A percentile compares a stretch with the other conserved stretches of the same genome.
Conservation (phyloP, 2,113 vertebrate species). For the Lepidothrix coronata region DNA sequence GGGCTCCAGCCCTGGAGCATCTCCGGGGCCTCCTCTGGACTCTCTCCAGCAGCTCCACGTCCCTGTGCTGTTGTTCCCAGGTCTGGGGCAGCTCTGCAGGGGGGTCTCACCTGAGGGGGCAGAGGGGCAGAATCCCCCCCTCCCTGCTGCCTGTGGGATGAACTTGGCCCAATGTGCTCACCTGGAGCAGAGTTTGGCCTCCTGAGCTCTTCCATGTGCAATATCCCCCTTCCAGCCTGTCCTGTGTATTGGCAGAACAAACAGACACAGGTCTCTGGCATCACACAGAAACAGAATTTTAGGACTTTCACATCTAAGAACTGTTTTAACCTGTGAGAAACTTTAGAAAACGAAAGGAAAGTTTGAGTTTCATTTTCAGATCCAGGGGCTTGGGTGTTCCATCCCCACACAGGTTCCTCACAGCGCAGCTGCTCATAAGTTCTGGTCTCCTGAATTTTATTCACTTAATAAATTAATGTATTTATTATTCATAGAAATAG, state of each 20-base stretch:
- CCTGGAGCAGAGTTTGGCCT: neutral
- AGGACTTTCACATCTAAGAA: neutral
- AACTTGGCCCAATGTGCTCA: neutral
- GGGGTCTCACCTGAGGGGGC: neutral
- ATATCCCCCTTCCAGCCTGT: neutral
- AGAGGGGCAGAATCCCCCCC: neutral
- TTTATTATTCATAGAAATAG: slow-evolving; percentile 16
- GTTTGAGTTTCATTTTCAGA: neutral
- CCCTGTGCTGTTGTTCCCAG: neutral
- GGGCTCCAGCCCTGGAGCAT: neutral
- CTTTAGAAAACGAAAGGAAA: neutral
- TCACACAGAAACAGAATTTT: neutral
- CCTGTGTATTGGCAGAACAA: rapidly evolving
- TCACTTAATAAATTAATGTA: neutral
- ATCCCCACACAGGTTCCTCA: neutral
- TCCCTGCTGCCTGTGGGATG: neutral
- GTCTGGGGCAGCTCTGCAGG: neutral
- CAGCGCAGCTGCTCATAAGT: neutral
- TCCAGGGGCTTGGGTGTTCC: neutral
- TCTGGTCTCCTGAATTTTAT: neutral
- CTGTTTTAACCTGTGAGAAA: neutral
- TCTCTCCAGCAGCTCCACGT: neutral
- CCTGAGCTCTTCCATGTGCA: neutral
- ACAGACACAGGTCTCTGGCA: neutral
- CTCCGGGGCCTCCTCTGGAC: neutral